Conservation (phyloP, 2,113 vertebrate species). For the Engraulis encrasicolus region DNA sequence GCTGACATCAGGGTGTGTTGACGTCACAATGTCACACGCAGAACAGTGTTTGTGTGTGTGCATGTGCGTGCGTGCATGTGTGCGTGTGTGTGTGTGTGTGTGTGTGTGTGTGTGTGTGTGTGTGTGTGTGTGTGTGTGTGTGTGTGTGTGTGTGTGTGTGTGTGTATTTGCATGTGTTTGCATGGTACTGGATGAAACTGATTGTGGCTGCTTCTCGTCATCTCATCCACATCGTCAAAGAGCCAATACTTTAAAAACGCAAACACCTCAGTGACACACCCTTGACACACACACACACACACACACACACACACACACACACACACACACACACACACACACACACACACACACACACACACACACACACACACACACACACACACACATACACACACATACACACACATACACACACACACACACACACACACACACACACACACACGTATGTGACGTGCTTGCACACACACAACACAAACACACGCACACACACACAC, state of each 20-base stretch:
- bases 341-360: background rate
- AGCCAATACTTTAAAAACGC: too few species aligned
- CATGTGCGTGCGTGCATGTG: background rate
- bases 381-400: slow-evolving; percentile 13
- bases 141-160: background rate
- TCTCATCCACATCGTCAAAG: too few species aligned
- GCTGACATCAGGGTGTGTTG: slow-evolving; percentile 2
- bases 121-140: background rate
- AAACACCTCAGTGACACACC: background rate
- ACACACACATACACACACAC: background rate
- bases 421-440: background rate
- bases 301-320: background rate
- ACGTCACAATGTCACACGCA: too few species aligned
- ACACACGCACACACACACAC: too few species aligned
- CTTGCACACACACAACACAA: too few species aligned
- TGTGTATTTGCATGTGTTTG: background rate
- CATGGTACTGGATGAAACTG: background rate
- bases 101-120: background rate
- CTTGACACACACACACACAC: background rate
- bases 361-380: background rate
- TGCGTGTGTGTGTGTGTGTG: background rate
- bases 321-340: background rate
- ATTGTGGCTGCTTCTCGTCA: background rate
- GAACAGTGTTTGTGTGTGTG: too few species aligned
- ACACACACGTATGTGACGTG: background rate